Evolutionary conservation across 2,888 invertebrate genomes (phyloP), one percentile per base, ranked within the genome.

Genomic region (Ischnura elegans): DNA sequence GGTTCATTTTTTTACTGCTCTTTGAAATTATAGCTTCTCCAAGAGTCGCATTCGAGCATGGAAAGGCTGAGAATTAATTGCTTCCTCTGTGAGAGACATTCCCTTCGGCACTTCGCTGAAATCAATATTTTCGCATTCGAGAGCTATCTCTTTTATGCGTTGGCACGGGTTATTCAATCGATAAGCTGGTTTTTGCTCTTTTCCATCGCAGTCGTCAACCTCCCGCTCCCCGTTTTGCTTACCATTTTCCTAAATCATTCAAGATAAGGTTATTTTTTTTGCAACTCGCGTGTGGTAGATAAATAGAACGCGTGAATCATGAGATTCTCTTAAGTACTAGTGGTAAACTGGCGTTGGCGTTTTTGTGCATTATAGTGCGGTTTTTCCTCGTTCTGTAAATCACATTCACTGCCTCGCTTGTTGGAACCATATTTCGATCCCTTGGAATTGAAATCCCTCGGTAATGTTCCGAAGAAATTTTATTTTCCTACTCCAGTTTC

Each of bases 141-240:
- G 61, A 61, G 16, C 61, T 61, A 61, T 61, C 61, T 61, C n/a
- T 61, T 61, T 61, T 61, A 61, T 61, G 61, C 61, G 61, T 61
- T 61, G 61, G 61, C 95, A 94, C 94, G 76, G 86, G 86, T 94
- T 95, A 94, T 95, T 94, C 94, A 94, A 95, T 94, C 94, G 94
- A 94, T 93, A 87, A 93, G 94, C 94, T 94, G 94, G 13, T 51
- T 95, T 93, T 21, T 45, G 61, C 87, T 94, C 51, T 93, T 66
- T 66, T 47, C 42, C 93, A 84, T 93, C 85, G 84, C 46, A 46
- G 85, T 61, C 61, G n/a, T 61, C 61, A 19, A 25, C 61, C 61
- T 61, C 61, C n/a, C 61, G 25, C n/a, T 6, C n/a, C 61, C 61
- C 10, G n/a, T n/a, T 61, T 25, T n/a, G 61, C 61, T 61, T 61